phyloP scores from a whole-genome alignment of 1,140 invertebrate genomes.

The Pogonognathellus flavescens region DNA sequence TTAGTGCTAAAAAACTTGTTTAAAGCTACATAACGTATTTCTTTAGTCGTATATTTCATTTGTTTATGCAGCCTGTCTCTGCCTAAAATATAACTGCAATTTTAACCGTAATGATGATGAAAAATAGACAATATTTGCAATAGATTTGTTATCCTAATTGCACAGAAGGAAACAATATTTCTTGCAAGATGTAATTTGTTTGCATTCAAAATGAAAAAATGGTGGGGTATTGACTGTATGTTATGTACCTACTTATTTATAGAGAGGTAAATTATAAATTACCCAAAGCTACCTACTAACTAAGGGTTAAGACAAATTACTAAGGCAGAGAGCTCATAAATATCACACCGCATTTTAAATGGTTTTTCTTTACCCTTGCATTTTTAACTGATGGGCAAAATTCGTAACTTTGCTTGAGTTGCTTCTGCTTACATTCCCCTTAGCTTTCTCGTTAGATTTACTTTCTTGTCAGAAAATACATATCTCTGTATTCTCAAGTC shows the following conservation, averaged over 20 bases:
- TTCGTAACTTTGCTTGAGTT: background rate
- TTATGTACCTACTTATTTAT: background rate
- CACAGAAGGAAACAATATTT: background rate
- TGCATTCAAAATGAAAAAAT: background rate
- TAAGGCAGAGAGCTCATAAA: slow-evolving; percentile 36
- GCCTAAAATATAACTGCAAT: background rate
- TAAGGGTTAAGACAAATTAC: slow-evolving; percentile 35
- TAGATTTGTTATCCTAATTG: background rate
- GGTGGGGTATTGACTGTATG: background rate
- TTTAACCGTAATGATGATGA: background rate
- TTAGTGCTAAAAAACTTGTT: too few relatives aligned
- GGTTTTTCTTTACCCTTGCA: slow-evolving; percentile 2
- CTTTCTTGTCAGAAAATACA: slow-evolving; percentile 28
- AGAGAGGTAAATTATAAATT: too few relatives aligned
- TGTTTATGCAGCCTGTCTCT: background rate
- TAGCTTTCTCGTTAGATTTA: slow-evolving; percentile 30
- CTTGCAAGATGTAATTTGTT: background rate
- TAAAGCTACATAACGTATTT: too few relatives aligned
- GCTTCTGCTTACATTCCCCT: background rate
- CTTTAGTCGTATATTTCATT: too few relatives aligned
- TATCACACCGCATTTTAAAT: slow-evolving; percentile 34
- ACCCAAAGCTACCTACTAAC: too few relatives aligned
- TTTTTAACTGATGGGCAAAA: slow-evolving; percentile 20
- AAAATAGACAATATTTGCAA: background rate
- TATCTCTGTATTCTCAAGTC: slow-evolving; percentile 8